Evolutionary conservation across 2,888 invertebrate species (phyloP).

Genomic region (Sisyra terminalis): DNA sequence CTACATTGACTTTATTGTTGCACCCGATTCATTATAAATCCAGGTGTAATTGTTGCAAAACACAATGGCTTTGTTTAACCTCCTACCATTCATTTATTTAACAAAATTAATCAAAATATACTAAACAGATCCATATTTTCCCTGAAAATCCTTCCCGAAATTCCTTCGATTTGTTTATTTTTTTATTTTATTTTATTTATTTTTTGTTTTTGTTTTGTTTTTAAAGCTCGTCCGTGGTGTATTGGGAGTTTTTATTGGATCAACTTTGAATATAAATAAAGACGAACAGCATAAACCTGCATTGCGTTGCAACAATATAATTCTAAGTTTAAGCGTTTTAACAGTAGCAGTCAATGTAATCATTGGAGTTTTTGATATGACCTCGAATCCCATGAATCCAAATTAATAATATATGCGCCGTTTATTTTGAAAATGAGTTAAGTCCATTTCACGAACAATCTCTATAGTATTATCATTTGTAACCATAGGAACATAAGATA

Average conservation of each 20-base stretch:
- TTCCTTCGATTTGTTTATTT: constrained; percentile 9
- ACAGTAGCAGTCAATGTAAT: constrained; percentile 42
- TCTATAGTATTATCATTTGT: no score
- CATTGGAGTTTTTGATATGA: constrained; percentile 42
- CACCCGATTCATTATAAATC: no score
- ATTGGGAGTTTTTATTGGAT: constrained; percentile 40
- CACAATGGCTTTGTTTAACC: no score
- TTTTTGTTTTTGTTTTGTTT: constrained; percentile 19
- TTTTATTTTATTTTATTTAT: constrained; percentile 14
- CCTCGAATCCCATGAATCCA: constrained; percentile 12
- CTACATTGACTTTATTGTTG: no score
- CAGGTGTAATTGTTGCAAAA: no score
- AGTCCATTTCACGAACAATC: no score
- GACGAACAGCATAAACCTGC: constrained; percentile 38
- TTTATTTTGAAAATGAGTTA: no score
- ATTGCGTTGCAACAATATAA: constrained; percentile 40
- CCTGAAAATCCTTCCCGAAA: no score
- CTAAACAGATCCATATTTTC: not conserved
- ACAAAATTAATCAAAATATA: no score
- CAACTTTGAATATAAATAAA: constrained; percentile 42
- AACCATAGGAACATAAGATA: no score
- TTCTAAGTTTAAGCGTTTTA: constrained; percentile 37
- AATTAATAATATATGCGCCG: no score
- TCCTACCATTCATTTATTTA: no score
- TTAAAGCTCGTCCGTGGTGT: constrained; percentile 40